Evolutionary conservation across 2,888 invertebrate genomes (phyloP), one percentile per base, ranked within the genome.

Genomic region (Pollenia griseotomentosa): DNA sequence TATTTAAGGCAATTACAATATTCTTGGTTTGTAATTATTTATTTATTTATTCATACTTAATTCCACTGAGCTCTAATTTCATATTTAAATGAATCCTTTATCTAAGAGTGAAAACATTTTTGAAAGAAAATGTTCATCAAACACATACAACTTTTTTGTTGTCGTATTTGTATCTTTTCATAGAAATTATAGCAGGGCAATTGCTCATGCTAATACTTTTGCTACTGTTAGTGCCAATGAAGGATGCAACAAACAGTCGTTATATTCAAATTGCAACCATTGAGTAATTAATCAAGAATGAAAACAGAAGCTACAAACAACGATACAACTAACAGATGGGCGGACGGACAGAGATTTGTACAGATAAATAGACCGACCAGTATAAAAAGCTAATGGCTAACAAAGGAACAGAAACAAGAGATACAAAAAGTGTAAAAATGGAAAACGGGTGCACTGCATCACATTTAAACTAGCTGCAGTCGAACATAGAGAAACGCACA

Each of bases 271-370:
- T 87, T 82, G 78, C 74, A 82, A 74, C 78, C 87, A 78, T 74
- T 79, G 84, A 82, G 81, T 78, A 87, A 87, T 87, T 87, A 87
- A 87, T 87, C 87, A 87, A 82, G 81, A 84, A 84, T 84, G 53
- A 87, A 84, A 87, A 74, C 68, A 78, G 87, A 63, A 65, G 81
- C 84, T 71, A 46, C 57, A 73, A 73, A 74, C 51, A 74, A 79
- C 59, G 16, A 12, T 51, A 19, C 74, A 81, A 53, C 59, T 46
- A 77, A 11, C 59, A 70, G 66, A 70, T 63, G 23, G 68, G 44
- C 10, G 48, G 10, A 40, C 61, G 44, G 33, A 19, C 63, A 77
- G 12, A 33, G 53, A 57, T 42, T 40, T 71, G 11, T 4, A 71
- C 42, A 42, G 23, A 65, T 68, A 71, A 33, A 4, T 11, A 57